phyloP scores from a whole-genome alignment of 2,888 invertebrate species.

The Mechanitis messenoides region DNA sequence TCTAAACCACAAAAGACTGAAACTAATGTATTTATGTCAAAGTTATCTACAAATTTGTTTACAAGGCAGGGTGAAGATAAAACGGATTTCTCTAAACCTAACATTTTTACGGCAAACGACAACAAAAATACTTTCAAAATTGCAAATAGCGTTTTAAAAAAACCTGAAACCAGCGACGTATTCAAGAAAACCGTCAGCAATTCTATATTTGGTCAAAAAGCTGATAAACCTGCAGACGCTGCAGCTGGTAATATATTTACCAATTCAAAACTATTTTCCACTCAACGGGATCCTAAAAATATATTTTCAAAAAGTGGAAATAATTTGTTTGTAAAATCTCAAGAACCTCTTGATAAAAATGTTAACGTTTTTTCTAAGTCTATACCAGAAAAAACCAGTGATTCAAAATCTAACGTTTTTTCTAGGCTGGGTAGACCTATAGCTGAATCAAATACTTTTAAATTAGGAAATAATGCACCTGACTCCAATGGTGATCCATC shows the following conservation, averaged over 20 bases:
- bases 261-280: constrained; percentile 27
- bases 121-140: constrained; percentile 19
- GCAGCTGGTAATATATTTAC: constrained; percentile 19
- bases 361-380: constrained; percentile 49
- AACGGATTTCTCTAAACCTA: constrained; percentile 14
- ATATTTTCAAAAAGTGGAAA: constrained; percentile 38
- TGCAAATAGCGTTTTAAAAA: constrained; percentile 33
- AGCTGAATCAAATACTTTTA: constrained; percentile 18
- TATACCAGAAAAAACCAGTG: constrained; percentile 33
- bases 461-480: constrained; percentile 13
- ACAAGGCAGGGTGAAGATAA: not conserved
- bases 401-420: constrained; percentile 33
- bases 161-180: constrained; percentile 33
- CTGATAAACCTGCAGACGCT: constrained; percentile 16
- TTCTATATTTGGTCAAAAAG: constrained; percentile 34
- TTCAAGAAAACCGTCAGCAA: constrained; percentile 32
- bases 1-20: constrained; percentile 55
- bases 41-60: constrained; percentile 17
- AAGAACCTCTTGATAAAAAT: constrained; percentile 23
- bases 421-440: too few relatives aligned
- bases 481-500: constrained; percentile 43
- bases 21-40: constrained; percentile 18
- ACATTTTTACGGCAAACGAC: constrained; percentile 23
- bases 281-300: constrained; percentile 29
- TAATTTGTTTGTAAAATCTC: constrained; percentile 35